These are phyloP conservation scores for Centropus bengalensis DNA, from an alignment of 2,113 vertebrate genomes.

Conservation along the genomic window DNA sequence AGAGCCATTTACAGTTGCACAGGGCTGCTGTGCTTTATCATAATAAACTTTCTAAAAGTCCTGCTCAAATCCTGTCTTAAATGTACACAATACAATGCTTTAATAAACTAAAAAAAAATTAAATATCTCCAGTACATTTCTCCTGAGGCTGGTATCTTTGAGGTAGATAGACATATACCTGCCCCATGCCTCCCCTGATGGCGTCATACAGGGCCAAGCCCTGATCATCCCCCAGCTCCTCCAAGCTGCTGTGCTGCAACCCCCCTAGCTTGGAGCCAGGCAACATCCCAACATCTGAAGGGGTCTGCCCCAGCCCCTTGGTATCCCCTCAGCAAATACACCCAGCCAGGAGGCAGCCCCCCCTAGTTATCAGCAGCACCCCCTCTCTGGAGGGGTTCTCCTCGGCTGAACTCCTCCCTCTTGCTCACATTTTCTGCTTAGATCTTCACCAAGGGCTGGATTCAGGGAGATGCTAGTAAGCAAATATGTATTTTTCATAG, in stretches of 20 bases:
- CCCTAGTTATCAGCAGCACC: fast-evolving
- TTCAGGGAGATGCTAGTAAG: not conserved
- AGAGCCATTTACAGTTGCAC: fast-evolving
- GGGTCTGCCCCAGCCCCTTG: too few species aligned
- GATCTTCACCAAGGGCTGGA: not conserved
- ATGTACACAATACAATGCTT: not conserved
- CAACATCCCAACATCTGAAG: too few species aligned
- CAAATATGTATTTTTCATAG: not conserved
- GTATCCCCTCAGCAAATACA: not conserved
- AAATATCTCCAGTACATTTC: not conserved
- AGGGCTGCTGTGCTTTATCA: not conserved
- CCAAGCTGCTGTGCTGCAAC: not conserved
- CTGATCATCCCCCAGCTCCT: not conserved
- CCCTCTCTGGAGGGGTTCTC: fast-evolving
- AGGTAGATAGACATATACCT: not conserved
- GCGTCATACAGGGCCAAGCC: too few species aligned
- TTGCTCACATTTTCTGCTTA: not conserved
- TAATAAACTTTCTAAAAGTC: not conserved
- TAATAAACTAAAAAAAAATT: not conserved
- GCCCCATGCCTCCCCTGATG: too few species aligned
- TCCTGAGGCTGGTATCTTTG: not conserved
- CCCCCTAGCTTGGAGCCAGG: fast-evolving
- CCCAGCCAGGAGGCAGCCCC: fast-evolving
- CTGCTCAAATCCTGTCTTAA: not conserved
- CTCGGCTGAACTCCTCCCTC: too few species aligned